Evolutionary conservation across 2,888 invertebrate genomes (phyloP).

Genomic region (Lasioglossum malachurum): DNA sequence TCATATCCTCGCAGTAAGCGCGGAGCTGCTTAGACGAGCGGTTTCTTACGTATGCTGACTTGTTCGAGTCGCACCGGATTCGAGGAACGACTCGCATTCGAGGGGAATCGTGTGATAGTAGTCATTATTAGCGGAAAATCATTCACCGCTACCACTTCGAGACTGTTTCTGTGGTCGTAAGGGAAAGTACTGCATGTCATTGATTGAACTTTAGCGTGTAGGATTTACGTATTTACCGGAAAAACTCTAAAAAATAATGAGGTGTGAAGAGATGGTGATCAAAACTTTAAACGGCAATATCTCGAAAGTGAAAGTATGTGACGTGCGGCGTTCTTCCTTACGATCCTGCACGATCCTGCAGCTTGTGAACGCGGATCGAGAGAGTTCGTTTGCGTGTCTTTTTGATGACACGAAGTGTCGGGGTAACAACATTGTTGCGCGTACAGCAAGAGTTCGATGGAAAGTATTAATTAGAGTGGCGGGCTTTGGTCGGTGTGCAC

Average conservation of each 20-base stretch:
- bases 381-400: background rate
- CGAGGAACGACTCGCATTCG: background rate
- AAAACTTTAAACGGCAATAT: too few relatives aligned
- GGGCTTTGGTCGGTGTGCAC: background rate
- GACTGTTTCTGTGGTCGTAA: background rate
- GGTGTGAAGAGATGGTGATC: too few relatives aligned
- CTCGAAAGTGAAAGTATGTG: too few relatives aligned
- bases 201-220: too few relatives aligned
- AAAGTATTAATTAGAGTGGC: background rate
- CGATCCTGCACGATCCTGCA: background rate
- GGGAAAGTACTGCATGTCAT: too few relatives aligned
- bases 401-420: background rate
- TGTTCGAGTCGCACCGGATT: background rate
- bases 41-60: constrained; percentile 1
- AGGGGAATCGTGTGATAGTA: background rate
- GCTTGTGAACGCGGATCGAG: background rate
- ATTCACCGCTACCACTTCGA: background rate
- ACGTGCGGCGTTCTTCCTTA: too few relatives aligned
- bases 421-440: background rate
- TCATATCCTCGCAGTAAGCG: constrained; percentile 7
- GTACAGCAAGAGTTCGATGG: background rate
- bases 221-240: too few relatives aligned
- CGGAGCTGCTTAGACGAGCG: constrained; percentile 8
- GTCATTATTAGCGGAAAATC: background rate
- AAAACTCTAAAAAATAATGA: too few relatives aligned